phyloP scores from a whole-genome alignment of 2,113 vertebrate species.

The Ophiodon elongatus region DNA sequence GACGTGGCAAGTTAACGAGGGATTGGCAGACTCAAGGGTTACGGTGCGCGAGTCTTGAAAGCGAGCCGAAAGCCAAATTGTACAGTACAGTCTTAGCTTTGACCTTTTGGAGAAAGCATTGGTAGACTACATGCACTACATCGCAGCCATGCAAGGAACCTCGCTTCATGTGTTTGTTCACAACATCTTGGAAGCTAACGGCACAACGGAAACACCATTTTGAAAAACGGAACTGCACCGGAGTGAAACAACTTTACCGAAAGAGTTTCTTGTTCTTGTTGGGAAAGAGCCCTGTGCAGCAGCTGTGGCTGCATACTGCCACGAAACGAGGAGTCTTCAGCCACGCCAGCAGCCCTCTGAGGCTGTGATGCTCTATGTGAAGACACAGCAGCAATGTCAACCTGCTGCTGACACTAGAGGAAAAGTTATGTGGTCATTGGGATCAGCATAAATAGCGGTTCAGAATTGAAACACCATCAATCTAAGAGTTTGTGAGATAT shows the following conservation, averaged over 20 bases:
- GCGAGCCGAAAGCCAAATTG: constrained; percentile 55
- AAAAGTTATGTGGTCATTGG: not conserved
- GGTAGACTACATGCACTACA: not conserved
- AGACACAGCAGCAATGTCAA: not conserved
- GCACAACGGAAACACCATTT: not conserved
- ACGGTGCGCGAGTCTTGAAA: constrained; percentile 45
- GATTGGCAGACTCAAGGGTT: constrained; percentile 72
- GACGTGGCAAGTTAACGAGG: constrained; percentile 82
- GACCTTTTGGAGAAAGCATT: constrained; percentile 10
- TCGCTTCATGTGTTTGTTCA: not conserved
- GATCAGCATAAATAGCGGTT: not conserved
- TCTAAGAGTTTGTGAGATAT: not conserved
- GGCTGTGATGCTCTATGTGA: not conserved
- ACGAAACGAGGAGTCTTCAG: not conserved
- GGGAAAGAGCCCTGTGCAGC: not conserved
- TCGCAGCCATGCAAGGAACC: not conserved
- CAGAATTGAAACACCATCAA: not conserved
- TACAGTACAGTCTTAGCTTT: constrained; percentile 3
- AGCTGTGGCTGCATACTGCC: not conserved
- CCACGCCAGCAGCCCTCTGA: not conserved
- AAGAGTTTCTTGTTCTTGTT: not conserved
- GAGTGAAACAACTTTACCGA: not conserved
- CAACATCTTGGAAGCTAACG: not conserved
- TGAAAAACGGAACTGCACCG: not conserved
- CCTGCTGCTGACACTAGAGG: not conserved